Conservation (phyloP, 2,888 invertebrate genomes). For the Calliopum simillimum region DNA sequence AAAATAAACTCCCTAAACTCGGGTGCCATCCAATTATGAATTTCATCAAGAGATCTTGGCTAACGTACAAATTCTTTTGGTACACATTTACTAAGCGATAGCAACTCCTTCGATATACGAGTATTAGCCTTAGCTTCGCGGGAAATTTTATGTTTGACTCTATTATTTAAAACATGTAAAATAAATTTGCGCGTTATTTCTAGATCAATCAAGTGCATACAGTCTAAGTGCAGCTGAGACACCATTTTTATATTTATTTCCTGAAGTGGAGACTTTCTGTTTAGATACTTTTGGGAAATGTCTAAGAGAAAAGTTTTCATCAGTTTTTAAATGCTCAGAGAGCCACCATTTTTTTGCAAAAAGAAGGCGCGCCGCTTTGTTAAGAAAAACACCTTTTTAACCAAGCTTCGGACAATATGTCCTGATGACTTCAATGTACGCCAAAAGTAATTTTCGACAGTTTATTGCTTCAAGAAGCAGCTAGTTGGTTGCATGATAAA, state of each 20-base stretch:
- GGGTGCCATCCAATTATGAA: neutral
- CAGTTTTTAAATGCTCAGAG: neutral
- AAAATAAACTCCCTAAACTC: neutral
- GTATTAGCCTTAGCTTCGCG: neutral
- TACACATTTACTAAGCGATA: neutral
- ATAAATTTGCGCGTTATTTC: neutral
- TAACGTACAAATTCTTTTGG: slow-evolving; percentile 3
- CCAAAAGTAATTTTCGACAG: too few relatives aligned
- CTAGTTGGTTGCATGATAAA: neutral
- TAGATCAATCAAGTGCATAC: neutral
- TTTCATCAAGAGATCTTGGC: neutral
- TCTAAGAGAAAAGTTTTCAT: slow-evolving; percentile 10
- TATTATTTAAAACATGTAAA: neutral
- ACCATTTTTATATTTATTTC: neutral
- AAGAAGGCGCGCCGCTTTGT: too few relatives aligned
- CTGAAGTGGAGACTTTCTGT: neutral
- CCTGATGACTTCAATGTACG: too few relatives aligned
- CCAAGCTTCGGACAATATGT: too few relatives aligned
- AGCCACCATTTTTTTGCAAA: neutral
- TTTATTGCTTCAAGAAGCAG: too few relatives aligned
- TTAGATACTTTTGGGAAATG: neutral
- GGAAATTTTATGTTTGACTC: neutral
- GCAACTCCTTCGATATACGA: neutral
- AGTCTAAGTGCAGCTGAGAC: neutral
- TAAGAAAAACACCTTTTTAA: too few relatives aligned